A percentile compares a stretch with the other conserved stretches of the same genome.
phyloP scores from a whole-genome alignment of 2,113 vertebrate genomes.

The Thalassarche chlororhynchos region DNA sequence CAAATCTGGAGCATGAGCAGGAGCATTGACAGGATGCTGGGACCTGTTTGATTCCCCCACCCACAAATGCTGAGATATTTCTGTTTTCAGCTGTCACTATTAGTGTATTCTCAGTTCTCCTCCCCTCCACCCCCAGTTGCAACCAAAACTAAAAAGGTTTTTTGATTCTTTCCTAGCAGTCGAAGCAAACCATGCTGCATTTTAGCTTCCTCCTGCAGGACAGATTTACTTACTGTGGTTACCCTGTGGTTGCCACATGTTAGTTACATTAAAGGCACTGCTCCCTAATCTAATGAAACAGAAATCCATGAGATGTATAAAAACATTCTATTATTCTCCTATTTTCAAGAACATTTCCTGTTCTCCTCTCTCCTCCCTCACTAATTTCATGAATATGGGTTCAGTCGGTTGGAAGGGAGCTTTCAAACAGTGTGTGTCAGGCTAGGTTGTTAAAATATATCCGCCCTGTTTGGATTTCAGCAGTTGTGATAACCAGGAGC shows the following conservation, averaged over 20 bases:
- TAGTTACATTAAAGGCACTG: slow-evolving; percentile 33
- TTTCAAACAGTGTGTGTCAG: background rate
- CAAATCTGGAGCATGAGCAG: background rate
- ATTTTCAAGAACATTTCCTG: background rate
- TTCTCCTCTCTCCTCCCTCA: background rate
- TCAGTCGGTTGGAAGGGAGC: background rate
- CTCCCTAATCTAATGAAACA: slow-evolving; percentile 28
- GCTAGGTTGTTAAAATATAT: background rate
- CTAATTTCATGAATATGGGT: background rate
- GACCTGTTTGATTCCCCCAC: background rate
- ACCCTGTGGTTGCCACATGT: slow-evolving; percentile 44
- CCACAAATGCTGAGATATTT: background rate
- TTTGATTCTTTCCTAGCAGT: background rate
- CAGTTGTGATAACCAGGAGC: background rate
- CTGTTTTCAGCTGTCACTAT: slow-evolving; percentile 44
- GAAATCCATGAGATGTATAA: background rate
- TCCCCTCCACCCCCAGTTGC: background rate
- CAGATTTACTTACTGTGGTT: slow-evolving; percentile 58
- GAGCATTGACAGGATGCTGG: background rate
- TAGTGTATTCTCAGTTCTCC: slow-evolving; percentile 28
- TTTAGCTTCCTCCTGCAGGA: slow-evolving; percentile 32
- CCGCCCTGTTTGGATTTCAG: background rate
- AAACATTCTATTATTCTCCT: background rate
- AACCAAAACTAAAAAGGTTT: background rate
- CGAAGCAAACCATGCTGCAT: slow-evolving; percentile 22